Conservation (phyloP, 2,797 vertebrate species). For the Taenioides sp. region DNA sequence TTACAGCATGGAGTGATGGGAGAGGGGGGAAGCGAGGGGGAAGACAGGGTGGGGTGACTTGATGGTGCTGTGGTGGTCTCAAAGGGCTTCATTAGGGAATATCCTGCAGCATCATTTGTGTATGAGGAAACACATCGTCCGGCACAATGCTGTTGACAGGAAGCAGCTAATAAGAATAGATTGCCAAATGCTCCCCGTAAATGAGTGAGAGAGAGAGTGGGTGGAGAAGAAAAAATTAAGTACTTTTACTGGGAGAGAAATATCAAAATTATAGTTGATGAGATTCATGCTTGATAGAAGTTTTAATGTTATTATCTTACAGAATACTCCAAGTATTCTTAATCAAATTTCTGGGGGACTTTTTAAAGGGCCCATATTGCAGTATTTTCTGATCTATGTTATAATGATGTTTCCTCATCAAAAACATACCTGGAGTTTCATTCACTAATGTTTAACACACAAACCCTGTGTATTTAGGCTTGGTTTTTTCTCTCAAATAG, state of each 20-base stretch:
- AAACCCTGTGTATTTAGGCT: no score
- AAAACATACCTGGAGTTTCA: no score
- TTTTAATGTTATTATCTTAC: not conserved
- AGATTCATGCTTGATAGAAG: not conserved
- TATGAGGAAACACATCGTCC: conserved; percentile 35
- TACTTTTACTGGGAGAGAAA: not conserved
- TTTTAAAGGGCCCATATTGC: no score
- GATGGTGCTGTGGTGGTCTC: conserved; percentile 47
- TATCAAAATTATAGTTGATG: not conserved
- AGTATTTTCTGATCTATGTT: no score
- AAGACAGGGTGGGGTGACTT: conserved; percentile 16
- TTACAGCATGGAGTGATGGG: conserved; percentile 44
- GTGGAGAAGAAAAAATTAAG: not conserved
- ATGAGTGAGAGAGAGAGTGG: not conserved
- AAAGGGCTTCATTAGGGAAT: conserved; percentile 63
- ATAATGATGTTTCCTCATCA: no score
- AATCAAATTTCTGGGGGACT: no score
- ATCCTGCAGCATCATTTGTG: conserved; percentile 45
- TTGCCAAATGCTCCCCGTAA: conserved; percentile 14
- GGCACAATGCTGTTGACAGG: conserved; percentile 32
- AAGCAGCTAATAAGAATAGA: conserved; percentile 63
- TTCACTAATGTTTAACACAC: no score
- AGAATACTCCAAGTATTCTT: no score
- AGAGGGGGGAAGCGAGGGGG: not conserved
- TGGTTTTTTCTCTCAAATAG: no score